Evolutionary conservation across 2,888 invertebrate species (phyloP).

Genomic region (Dryadula phaetusa): DNA sequence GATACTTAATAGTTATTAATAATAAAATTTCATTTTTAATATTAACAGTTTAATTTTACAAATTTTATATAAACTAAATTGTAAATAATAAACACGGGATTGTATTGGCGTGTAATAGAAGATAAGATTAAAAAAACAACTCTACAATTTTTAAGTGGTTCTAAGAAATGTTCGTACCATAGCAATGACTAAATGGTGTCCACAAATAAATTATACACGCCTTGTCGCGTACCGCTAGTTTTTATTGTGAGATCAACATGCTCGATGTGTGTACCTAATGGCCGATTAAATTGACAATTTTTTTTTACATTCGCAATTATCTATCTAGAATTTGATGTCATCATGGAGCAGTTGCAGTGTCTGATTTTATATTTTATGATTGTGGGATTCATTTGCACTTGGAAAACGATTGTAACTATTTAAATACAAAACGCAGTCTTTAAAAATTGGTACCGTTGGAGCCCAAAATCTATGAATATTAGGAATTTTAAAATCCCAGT

Average conservation of each 20-base stretch:
- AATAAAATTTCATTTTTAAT: neutral
- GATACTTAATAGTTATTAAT: neutral
- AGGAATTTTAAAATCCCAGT: too few species aligned
- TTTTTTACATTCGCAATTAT: conserved; percentile 20
- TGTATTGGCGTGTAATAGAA: neutral
- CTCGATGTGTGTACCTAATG: conserved; percentile 16
- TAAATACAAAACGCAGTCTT: too few species aligned
- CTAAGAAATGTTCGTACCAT: conserved; percentile 32
- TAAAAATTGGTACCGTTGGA: too few species aligned
- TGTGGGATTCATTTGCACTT: too few species aligned
- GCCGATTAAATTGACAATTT: conserved; percentile 30
- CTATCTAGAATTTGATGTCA: conserved; percentile 7
- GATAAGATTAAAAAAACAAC: conserved; percentile 25
- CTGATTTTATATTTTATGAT: too few species aligned
- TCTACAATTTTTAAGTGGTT: conserved; percentile 22
- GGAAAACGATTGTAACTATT: too few species aligned
- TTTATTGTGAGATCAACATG: conserved; percentile 16
- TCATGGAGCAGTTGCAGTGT: neutral
- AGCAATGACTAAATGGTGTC: conserved; percentile 30
- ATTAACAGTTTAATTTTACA: neutral
- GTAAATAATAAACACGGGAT: too few species aligned
- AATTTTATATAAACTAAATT: too few species aligned
- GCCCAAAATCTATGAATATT: too few species aligned
- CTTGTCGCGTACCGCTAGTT: conserved; percentile 19
- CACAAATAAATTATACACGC: conserved; percentile 28